A percentile compares a stretch with the other conserved stretches of the same genome.
phyloP scores from a whole-genome alignment of 2,797 vertebrate species.

The Typhlichthys subterraneus region DNA sequence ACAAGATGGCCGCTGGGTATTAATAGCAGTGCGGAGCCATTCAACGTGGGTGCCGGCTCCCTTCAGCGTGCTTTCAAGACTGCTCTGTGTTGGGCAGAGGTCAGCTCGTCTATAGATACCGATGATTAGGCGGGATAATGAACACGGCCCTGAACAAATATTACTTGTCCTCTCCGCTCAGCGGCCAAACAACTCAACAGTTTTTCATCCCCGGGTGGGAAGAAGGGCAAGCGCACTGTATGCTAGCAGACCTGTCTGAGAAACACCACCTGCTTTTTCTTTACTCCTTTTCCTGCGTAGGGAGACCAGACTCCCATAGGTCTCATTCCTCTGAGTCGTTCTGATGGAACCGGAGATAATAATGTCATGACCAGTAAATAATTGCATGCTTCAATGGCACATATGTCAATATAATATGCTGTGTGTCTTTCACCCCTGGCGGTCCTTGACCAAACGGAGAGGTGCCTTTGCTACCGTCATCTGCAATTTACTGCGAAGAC shows the following conservation, averaged over 20 bases:
- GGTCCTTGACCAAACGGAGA: conserved; percentile 77
- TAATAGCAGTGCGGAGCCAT: too few species aligned
- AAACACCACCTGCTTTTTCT: conserved; percentile 83
- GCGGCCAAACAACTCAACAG: conserved; percentile 59
- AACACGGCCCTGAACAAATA: conserved; percentile 68
- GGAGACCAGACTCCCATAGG: conserved; percentile 77
- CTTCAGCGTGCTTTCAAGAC: conserved; percentile 58
- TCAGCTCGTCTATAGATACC: conserved; percentile 65
- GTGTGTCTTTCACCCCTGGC: conserved; percentile 79
- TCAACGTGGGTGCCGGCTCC: conserved; percentile 2
- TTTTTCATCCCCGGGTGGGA: conserved; percentile 67
- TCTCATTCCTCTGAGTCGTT: conserved; percentile 79
- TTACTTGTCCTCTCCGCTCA: conserved; percentile 38
- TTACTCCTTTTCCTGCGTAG: conserved; percentile 63
- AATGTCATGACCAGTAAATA: conserved; percentile 89
- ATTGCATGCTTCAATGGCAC: conserved; percentile 82
- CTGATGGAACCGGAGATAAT: conserved; percentile 86
- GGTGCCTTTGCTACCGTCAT: conserved; percentile 55
- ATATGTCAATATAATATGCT: conserved; percentile 82
- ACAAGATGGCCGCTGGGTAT: conserved; percentile 3
- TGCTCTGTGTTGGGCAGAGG: conserved; percentile 67
- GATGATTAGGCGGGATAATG: conserved; percentile 66
- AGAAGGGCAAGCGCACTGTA: conserved; percentile 78
- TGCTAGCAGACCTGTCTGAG: conserved; percentile 67
- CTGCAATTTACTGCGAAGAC: conserved; percentile 47